Evolutionary conservation across 2,797 vertebrate genomes (phyloP).

Genomic region (Morus bassanus): DNA sequence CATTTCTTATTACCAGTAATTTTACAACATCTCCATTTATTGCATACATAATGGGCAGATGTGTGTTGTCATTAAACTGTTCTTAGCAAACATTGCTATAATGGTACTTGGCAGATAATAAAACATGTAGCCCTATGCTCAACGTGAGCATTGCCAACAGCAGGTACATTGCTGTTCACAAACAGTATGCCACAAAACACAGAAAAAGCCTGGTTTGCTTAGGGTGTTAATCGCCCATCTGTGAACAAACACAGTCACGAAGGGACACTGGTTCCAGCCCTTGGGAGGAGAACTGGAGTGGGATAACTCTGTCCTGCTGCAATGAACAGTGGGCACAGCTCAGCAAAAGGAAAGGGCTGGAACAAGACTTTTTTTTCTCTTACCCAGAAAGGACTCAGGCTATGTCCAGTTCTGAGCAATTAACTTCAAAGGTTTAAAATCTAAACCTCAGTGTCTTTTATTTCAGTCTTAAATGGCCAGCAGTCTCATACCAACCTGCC

Average conservation of each 20-base stretch:
- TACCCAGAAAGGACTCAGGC: neutral
- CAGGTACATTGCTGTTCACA: neutral
- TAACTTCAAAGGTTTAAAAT: neutral
- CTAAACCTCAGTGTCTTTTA: neutral
- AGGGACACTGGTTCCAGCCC: neutral
- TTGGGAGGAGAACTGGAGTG: neutral
- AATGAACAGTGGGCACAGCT: neutral
- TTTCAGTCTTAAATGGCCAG: neutral
- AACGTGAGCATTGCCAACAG: neutral
- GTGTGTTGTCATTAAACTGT: conserved; percentile 48
- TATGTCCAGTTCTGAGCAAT: neutral
- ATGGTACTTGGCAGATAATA: conserved; percentile 22
- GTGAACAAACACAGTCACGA: neutral
- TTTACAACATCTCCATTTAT: conserved; percentile 57
- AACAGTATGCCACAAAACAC: neutral
- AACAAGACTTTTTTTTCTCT: neutral
- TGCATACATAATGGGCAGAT: conserved; percentile 57
- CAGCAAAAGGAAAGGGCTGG: neutral
- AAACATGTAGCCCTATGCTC: neutral
- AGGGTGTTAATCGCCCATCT: neutral
- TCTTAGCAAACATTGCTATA: conserved; percentile 57
- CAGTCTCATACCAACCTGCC: neutral
- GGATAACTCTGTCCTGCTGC: neutral
- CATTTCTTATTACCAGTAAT: conserved; percentile 64
- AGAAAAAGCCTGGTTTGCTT: neutral